These are phyloP conservation scores for Priocnemis perturbator DNA, from an alignment of 2,888 invertebrate species.

Conservation along the genomic window DNA sequence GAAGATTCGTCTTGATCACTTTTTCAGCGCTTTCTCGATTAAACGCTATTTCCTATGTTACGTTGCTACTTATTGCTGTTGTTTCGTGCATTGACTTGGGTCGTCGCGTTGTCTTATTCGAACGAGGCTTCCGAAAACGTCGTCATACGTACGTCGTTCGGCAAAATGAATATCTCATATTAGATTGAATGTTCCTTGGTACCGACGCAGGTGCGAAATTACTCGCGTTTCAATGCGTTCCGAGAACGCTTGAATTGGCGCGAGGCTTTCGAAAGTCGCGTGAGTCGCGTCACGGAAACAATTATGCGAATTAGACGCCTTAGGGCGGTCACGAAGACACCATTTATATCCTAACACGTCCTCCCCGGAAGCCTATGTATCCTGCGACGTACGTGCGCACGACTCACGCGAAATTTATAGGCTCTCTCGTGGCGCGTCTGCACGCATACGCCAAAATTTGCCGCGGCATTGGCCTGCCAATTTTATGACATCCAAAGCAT, in stretches of 20 bases:
- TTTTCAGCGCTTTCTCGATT: constrained; percentile 18
- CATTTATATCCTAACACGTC: neutral
- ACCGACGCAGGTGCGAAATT: neutral
- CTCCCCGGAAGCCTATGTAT: neutral
- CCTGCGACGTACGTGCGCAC: neutral
- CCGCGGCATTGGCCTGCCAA: too few species aligned
- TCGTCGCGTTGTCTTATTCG: constrained; percentile 47
- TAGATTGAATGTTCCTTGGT: neutral
- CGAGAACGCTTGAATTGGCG: too few species aligned
- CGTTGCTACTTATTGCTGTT: constrained; percentile 63
- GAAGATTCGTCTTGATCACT: constrained; percentile 21
- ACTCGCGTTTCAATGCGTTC: too few species aligned
- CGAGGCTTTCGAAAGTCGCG: too few species aligned
- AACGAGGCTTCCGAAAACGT: neutral
- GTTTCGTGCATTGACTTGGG: constrained; percentile 64
- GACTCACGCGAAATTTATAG: too few species aligned
- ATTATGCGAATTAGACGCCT: constrained; percentile 10
- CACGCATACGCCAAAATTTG: too few species aligned
- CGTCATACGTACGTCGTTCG: neutral
- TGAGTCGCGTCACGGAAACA: neutral
- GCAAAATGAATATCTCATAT: neutral
- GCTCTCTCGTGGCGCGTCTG: too few species aligned
- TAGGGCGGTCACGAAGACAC: constrained; percentile 6
- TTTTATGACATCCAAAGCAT: too few species aligned
- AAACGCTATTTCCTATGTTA: constrained; percentile 40